Evolutionary conservation across 2,113 vertebrate genomes (phyloP).

Genomic region (human (Homo sapiens)): GRCh38 chr11:121325001-121325500

Average conservation of each 20-base stretch:
- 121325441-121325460: background rate
- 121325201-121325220: background rate
- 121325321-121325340: background rate
- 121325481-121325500: fast-evolving
- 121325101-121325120: background rate
- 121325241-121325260: background rate
- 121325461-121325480: background rate
- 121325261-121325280: background rate
- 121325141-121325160: background rate
- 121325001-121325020: background rate
- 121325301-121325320: background rate
- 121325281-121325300: background rate
- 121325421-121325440: background rate
- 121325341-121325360: background rate
- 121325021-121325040: background rate
- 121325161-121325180: background rate
- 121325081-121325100: background rate
- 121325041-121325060: conserved; percentile 27
- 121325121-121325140: background rate
- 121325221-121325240: background rate
- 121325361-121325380: background rate
- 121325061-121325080: background rate
- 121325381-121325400: background rate
- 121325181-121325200: background rate
- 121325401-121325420: background rate